phyloP scores from a whole-genome alignment of 2,888 invertebrate genomes.

The Aspidiotus rigidus region DNA sequence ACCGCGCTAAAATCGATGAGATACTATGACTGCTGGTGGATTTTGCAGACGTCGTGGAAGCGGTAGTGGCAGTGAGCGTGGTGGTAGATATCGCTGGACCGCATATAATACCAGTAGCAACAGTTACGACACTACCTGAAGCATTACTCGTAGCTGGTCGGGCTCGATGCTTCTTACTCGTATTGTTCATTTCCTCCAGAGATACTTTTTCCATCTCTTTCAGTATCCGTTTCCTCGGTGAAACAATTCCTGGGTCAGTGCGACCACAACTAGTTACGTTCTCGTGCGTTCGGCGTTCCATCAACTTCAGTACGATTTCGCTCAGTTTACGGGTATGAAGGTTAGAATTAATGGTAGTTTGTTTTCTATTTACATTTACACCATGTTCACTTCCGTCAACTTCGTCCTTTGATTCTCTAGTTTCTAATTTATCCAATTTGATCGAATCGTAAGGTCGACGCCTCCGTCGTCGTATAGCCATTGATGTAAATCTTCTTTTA shows the following conservation, averaged over 20 bases:
- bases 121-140: constrained; percentile 39
- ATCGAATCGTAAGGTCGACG: constrained; percentile 57
- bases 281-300: constrained; percentile 37
- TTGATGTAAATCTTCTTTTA: constrained; percentile 39
- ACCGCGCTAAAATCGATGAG: constrained; percentile 66
- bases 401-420: constrained; percentile 28
- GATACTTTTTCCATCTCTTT: constrained; percentile 71
- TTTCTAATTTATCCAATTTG: constrained; percentile 7
- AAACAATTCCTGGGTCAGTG: constrained; percentile 54
- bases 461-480: constrained; percentile 50
- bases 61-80: constrained; percentile 12
- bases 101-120: constrained; percentile 39
- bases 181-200: constrained; percentile 55
- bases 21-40: constrained; percentile 68
- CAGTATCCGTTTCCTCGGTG: constrained; percentile 71
- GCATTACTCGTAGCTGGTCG: constrained; percentile 38
- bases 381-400: constrained; percentile 1
- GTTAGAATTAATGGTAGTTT: background rate
- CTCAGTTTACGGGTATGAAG: constrained; percentile 23
- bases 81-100: constrained; percentile 31
- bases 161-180: constrained; percentile 44
- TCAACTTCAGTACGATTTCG: constrained; percentile 39
- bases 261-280: constrained; percentile 36
- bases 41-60: constrained; percentile 40
- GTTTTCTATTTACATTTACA: background rate